These are phyloP conservation scores for Oostethus manadensis DNA, from an alignment of 2,113 vertebrate species.

Conservation along the genomic window DNA sequence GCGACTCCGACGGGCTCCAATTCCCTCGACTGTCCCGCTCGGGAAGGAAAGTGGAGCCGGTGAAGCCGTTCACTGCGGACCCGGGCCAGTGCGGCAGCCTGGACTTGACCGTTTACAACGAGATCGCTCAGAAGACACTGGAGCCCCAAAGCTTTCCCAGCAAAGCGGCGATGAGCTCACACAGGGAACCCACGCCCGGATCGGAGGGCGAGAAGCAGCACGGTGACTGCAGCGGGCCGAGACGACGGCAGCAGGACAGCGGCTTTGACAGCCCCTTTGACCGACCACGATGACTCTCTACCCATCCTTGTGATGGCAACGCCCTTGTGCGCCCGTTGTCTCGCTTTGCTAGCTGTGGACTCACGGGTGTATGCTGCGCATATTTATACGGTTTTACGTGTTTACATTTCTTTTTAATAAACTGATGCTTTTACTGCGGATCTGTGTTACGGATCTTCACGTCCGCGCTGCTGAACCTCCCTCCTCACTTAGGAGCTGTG, in stretches of 20 bases:
- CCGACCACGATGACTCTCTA: slow-evolving; percentile 42
- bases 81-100: slow-evolving; percentile 19
- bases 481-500: too few relatives aligned
- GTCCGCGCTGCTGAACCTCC: too few relatives aligned
- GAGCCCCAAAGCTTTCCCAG: slow-evolving; percentile 11
- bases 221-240: slow-evolving; percentile 29
- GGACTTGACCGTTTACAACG: slow-evolving; percentile 62
- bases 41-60: slow-evolving; percentile 31
- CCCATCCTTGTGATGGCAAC: too few relatives aligned
- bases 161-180: slow-evolving; percentile 6
- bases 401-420: too few relatives aligned
- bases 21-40: slow-evolving; percentile 20
- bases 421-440: too few relatives aligned
- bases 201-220: slow-evolving; percentile 47
- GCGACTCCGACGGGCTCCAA: slow-evolving; percentile 37
- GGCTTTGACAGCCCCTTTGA: slow-evolving; percentile 76
- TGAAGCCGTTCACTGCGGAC: too few relatives aligned
- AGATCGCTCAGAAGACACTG: slow-evolving; percentile 39
- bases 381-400: too few relatives aligned
- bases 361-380: too few relatives aligned
- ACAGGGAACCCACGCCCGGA: slow-evolving; percentile 60
- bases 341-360: too few relatives aligned
- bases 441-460: too few relatives aligned
- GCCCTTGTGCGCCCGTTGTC: too few relatives aligned
- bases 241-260: slow-evolving; percentile 74